Evolutionary conservation across 2,888 invertebrate species (phyloP).

Genomic region (Ectropis crepuscularia): DNA sequence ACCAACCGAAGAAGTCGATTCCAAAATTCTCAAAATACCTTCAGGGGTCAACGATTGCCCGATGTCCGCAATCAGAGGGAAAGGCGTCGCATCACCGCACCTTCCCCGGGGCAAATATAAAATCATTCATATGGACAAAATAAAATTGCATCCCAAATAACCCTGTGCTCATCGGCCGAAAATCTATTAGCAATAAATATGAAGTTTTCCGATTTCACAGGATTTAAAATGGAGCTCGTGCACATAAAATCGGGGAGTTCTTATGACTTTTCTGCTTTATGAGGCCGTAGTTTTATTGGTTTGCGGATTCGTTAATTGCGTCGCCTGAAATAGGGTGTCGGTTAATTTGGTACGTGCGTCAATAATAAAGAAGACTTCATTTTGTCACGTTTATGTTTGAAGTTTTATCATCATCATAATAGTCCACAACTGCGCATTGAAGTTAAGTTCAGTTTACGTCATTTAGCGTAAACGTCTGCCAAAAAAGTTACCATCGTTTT

Average conservation of each 20-base stretch:
- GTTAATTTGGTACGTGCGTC: constrained; percentile 27
- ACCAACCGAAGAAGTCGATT: constrained; percentile 57
- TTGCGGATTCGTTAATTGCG: constrained; percentile 57
- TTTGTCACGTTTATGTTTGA: constrained; percentile 4
- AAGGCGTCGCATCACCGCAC: constrained; percentile 59
- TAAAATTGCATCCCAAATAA: constrained; percentile 84
- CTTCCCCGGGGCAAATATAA: constrained; percentile 77
- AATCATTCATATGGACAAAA: constrained; percentile 84
- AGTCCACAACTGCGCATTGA: background rate
- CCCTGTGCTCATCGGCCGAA: constrained; percentile 79
- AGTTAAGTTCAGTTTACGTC: no score
- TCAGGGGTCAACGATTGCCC: constrained; percentile 63
- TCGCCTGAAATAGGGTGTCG: constrained; percentile 23
- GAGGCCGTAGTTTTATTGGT: constrained; percentile 69
- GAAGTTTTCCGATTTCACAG: constrained; percentile 83
- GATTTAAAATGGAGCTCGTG: constrained; percentile 74
- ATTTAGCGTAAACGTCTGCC: no score
- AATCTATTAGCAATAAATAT: constrained; percentile 85
- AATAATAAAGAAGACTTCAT: constrained; percentile 15
- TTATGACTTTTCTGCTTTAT: constrained; percentile 75
- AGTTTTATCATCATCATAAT: background rate
- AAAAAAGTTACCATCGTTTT: no score
- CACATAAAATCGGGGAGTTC: constrained; percentile 69
- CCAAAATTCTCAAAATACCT: constrained; percentile 52
- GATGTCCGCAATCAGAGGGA: constrained; percentile 72